These are phyloP conservation scores for Agriotes lineatus DNA, from an alignment of 2,888 invertebrate genomes.

Conservation along the genomic window DNA sequence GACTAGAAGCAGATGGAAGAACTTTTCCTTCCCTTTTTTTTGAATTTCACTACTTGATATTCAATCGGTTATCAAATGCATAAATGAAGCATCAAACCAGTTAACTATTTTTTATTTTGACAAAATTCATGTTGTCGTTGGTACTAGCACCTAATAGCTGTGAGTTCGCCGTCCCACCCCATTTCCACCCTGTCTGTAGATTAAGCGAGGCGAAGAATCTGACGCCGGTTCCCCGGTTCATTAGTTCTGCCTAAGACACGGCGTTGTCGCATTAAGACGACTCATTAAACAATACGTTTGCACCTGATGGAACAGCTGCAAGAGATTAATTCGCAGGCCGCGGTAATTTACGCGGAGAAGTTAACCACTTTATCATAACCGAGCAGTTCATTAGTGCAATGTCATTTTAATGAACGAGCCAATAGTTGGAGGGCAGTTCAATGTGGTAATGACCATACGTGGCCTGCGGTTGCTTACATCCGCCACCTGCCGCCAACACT, in stretches of 20 bases:
- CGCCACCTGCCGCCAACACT: conserved; percentile 24
- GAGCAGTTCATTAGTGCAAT: conserved; percentile 33
- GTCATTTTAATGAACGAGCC: conserved; percentile 34
- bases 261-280: conserved; percentile 24
- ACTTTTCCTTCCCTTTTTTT: no score
- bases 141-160: no score
- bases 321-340: conserved; percentile 28
- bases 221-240: not conserved
- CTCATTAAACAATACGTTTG: conserved; percentile 33
- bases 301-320: conserved; percentile 40
- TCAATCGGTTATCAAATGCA: no score
- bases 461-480: conserved; percentile 21
- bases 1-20: no score
- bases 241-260: conserved; percentile 4
- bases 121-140: no score
- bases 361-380: conserved; percentile 38
- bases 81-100: no score
- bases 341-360: conserved; percentile 31
- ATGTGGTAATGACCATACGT: conserved; percentile 25
- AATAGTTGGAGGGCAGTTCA: conserved; percentile 29
- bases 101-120: no score
- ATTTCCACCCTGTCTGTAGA: no score
- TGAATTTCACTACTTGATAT: no score
- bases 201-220: not conserved
- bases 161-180: no score